Conservation (phyloP, 2,888 invertebrate genomes). For the Xestia sexstrigata region DNA sequence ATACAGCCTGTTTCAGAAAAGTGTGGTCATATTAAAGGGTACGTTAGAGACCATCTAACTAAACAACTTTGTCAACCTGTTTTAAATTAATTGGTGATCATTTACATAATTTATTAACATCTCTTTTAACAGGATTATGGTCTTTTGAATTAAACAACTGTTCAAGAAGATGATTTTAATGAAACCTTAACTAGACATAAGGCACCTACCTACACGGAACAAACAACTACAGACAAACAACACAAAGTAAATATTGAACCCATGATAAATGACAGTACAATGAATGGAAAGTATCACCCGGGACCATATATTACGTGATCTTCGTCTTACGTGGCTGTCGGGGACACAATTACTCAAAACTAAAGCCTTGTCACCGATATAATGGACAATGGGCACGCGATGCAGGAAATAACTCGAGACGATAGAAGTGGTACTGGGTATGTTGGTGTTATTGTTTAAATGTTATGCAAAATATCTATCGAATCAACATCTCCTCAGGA, state of each 20-base stretch:
- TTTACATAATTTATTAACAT: too few species aligned
- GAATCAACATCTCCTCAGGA: background rate
- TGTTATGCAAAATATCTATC: background rate
- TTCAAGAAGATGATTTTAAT: background rate
- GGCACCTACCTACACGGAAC: background rate
- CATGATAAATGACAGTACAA: conserved; percentile 61
- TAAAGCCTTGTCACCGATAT: conserved; percentile 79
- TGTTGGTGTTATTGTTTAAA: conserved; percentile 15
- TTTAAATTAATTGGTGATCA: background rate
- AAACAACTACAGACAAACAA: conserved; percentile 21
- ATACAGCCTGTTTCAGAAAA: too few species aligned
- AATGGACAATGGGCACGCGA: conserved; percentile 78
- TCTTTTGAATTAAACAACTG: background rate
- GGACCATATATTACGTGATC: conserved; percentile 68
- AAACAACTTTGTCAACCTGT: too few species aligned
- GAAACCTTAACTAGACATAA: conserved; percentile 8
- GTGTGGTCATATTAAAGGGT: too few species aligned
- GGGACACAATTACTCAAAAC: conserved; percentile 79
- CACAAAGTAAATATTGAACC: conserved; percentile 59
- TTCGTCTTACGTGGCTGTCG: conserved; percentile 70
- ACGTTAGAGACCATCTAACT: too few species aligned
- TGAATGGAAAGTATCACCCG: conserved; percentile 65
- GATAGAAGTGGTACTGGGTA: conserved; percentile 37
- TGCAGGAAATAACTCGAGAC: conserved; percentile 70
- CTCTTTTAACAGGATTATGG: too few species aligned